Conservation (phyloP, 2,888 invertebrate species). For the Rugalucina vietnamica region DNA sequence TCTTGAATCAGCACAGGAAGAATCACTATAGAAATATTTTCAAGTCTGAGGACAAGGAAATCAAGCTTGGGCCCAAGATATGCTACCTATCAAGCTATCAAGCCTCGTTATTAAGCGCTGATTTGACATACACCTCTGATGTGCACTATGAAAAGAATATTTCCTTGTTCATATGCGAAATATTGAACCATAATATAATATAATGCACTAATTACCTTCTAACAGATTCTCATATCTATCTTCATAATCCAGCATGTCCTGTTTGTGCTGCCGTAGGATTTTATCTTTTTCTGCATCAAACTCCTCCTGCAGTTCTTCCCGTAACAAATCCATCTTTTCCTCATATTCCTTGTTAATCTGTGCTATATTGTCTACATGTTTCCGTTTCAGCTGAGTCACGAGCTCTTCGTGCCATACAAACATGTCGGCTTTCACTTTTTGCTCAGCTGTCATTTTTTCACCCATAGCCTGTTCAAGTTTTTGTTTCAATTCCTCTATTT, state of each 20-base stretch:
- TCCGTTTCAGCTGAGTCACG: constrained; percentile 49
- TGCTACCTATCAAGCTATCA: too few species aligned
- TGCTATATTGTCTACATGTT: constrained; percentile 54
- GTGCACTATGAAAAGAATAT: too few species aligned
- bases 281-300: constrained; percentile 69
- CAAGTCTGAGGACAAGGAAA: too few species aligned
- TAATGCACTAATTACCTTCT: constrained; percentile 71
- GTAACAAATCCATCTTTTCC: constrained; percentile 68
- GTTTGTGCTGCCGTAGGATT: constrained; percentile 64
- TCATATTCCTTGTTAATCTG: constrained; percentile 66
- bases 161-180: too few species aligned
- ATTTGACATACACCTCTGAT: too few species aligned
- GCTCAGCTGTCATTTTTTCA: constrained; percentile 51
- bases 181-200: too few species aligned
- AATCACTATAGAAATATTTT: too few species aligned
- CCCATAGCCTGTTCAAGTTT: constrained; percentile 45
- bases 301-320: constrained; percentile 65
- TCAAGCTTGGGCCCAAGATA: too few species aligned
- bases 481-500: constrained; percentile 38
- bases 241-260: constrained; percentile 67
- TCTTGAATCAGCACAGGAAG: too few species aligned
- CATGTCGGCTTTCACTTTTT: constrained; percentile 64
- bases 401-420: constrained; percentile 65
- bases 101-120: too few species aligned
- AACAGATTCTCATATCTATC: constrained; percentile 75